A percentile compares a stretch with the other conserved stretches of the same genome.
These are phyloP conservation scores for Microplitis manilae DNA, from an alignment of 2,888 invertebrate species.

Conservation along the genomic window DNA sequence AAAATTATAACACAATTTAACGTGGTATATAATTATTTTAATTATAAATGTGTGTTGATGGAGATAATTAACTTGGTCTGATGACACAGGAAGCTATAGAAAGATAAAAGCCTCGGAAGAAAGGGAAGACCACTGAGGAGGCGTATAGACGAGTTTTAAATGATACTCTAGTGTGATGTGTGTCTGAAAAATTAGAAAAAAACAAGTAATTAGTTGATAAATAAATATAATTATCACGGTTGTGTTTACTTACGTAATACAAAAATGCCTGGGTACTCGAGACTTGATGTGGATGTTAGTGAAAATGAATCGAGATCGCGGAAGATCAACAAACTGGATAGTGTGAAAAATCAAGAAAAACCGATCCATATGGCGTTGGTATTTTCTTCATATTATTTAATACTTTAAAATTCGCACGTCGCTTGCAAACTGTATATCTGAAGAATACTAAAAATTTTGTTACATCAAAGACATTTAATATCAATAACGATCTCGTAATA, in stretches of 20 bases:
- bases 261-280: slow-evolving; percentile 47
- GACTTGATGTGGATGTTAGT: slow-evolving; percentile 44
- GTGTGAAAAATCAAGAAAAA: slow-evolving; percentile 28
- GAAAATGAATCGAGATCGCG: slow-evolving; percentile 39
- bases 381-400: slow-evolving; percentile 23
- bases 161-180: neutral
- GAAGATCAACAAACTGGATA: slow-evolving; percentile 34
- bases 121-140: neutral
- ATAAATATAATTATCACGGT: neutral
- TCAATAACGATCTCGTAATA: neutral
- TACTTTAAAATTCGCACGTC: neutral
- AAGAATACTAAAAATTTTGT: neutral
- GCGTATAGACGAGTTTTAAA: neutral
- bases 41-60: neutral
- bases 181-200: neutral
- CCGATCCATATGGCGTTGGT: slow-evolving; percentile 46
- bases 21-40: neutral
- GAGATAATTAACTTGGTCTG: neutral
- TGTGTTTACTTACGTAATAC: neutral
- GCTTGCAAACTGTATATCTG: slow-evolving; percentile 1
- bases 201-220: neutral
- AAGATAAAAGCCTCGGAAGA: slow-evolving; percentile 18
- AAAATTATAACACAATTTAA: neutral
- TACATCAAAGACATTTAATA: neutral
- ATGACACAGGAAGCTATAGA: slow-evolving; percentile 27